A percentile compares a stretch with the other conserved stretches of the same genome.
phyloP scores from a whole-genome alignment of 1,140 invertebrate genomes.

The Platorchestia sp. region DNA sequence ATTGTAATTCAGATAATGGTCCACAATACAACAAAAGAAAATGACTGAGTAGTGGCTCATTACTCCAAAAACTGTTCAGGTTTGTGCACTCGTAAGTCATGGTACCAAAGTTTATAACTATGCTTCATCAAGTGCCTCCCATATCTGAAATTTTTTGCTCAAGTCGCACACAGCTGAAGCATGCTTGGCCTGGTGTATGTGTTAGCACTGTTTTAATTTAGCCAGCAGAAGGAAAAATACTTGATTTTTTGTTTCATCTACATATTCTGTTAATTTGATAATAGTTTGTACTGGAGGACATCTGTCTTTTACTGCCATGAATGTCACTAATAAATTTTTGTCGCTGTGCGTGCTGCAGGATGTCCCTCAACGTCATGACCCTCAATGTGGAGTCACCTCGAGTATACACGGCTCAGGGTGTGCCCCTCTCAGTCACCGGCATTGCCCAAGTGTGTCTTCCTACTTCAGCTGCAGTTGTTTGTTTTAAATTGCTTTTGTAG shows the following conservation, averaged over 20 bases:
- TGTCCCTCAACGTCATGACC: conserved; percentile 97
- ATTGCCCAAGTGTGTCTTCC: conserved; percentile 85
- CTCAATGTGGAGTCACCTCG: conserved; percentile 79
- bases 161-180: background rate
- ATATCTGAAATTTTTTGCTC: background rate
- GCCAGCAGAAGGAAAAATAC: background rate
- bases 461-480: background rate
- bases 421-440: conserved; percentile 96
- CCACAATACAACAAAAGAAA: background rate
- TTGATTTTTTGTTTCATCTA: background rate
- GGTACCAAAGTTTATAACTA: too few relatives aligned
- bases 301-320: background rate
- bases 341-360: conserved; percentile 74
- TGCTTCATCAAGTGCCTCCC: background rate
- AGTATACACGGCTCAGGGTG: conserved; percentile 96
- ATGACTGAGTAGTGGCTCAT: too few relatives aligned
- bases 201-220: background rate
- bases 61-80: too few relatives aligned
- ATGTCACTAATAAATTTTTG: background rate
- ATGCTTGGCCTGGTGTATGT: background rate
- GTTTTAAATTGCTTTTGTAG: background rate
- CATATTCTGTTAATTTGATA: background rate
- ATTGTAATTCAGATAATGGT: too few relatives aligned
- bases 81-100: too few relatives aligned
- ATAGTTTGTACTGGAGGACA: background rate